phyloP scores from a whole-genome alignment of 2,888 invertebrate genomes.

The Dasypogon diadema region DNA sequence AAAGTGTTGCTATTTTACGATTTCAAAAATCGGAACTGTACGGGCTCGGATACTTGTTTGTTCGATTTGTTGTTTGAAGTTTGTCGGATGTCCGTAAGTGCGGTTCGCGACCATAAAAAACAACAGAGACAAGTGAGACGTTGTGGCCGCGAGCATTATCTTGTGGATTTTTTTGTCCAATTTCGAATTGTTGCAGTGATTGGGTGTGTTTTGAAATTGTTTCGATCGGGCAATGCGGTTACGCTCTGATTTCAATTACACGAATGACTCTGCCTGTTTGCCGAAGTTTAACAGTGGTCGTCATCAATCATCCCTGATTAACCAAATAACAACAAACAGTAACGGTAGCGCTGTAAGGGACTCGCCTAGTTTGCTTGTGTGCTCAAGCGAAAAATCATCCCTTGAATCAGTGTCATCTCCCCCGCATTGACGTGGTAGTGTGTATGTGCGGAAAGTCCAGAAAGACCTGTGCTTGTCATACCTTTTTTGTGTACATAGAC shows the following conservation, averaged over 20 bases:
- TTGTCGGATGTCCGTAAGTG: too few relatives aligned
- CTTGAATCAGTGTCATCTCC: background rate
- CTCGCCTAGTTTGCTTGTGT: background rate
- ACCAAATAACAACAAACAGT: background rate
- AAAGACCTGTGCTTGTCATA: background rate
- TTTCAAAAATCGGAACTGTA: background rate
- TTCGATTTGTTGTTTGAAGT: background rate
- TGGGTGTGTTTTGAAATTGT: background rate
- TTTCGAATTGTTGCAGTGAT: background rate
- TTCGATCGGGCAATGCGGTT: too few relatives aligned
- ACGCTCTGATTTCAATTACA: too few relatives aligned
- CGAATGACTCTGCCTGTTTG: too few relatives aligned
- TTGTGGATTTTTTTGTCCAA: background rate
- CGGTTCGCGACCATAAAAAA: too few relatives aligned
- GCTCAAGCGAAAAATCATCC: background rate
- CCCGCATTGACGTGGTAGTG: background rate
- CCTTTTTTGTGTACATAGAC: slow-evolving; percentile 11
- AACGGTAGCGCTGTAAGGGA: background rate
- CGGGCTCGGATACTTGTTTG: background rate
- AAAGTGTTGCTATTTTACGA: background rate
- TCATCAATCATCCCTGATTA: too few relatives aligned
- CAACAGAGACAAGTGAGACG: too few relatives aligned
- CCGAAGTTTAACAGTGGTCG: too few relatives aligned
- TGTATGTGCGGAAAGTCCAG: background rate
- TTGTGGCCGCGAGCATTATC: background rate